These are phyloP conservation scores for Heloderma charlesbogerti DNA, from an alignment of 2,113 vertebrate genomes.

Conservation along the genomic window DNA sequence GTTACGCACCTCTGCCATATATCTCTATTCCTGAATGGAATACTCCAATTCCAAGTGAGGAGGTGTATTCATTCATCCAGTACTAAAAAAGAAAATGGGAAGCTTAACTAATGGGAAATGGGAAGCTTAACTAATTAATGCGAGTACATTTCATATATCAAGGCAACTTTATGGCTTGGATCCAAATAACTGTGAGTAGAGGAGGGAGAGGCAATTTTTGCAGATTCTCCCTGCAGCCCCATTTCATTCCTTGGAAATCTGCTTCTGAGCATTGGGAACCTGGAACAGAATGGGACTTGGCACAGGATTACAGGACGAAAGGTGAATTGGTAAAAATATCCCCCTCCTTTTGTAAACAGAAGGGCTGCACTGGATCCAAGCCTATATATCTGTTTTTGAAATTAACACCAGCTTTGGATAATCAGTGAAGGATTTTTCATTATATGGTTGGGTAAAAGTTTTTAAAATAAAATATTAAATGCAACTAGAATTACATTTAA, in stretches of 20 bases:
- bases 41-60: constrained; percentile 96
- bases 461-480: background rate
- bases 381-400: background rate
- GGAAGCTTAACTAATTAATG: background rate
- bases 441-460: background rate
- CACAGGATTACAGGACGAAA: background rate
- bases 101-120: constrained; percentile 13
- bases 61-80: constrained; percentile 99
- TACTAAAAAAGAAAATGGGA: constrained; percentile 80
- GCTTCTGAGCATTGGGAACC: background rate
- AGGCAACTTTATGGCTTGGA: background rate
- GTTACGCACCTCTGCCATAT: constrained; percentile 93
- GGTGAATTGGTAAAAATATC: background rate
- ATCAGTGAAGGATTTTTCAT: background rate
- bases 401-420: background rate
- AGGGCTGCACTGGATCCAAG: background rate
- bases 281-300: background rate
- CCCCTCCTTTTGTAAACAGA: background rate
- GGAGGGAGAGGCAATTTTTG: background rate
- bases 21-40: constrained; percentile 99
- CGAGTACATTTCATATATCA: constrained; percentile 2
- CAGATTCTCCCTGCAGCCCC: background rate
- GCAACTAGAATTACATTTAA: background rate
- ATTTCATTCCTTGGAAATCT: background rate
- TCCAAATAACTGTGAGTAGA: background rate